Evolutionary conservation across 2,888 invertebrate genomes (phyloP).

Genomic region (Cloeon dipterum): DNA sequence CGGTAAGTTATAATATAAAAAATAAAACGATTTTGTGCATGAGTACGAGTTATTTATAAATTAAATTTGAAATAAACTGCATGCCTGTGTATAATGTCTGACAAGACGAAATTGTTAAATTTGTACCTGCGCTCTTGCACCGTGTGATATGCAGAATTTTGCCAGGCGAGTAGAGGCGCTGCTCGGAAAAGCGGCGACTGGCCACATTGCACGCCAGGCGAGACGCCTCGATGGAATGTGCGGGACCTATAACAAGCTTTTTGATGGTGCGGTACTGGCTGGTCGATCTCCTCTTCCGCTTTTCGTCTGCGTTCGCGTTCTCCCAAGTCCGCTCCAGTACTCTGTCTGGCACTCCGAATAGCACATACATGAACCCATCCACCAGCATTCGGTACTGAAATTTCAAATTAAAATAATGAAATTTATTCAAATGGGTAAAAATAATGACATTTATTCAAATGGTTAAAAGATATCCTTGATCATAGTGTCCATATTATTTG

Average conservation of each 20-base stretch:
- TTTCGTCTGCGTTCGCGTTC: constrained; percentile 19
- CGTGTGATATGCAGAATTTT: constrained; percentile 47
- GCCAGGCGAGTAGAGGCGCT: constrained; percentile 53
- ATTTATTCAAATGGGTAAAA: too few relatives aligned
- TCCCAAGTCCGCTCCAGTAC: constrained; percentile 31
- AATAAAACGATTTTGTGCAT: too few relatives aligned
- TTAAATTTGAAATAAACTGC: too few relatives aligned
- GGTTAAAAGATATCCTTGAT: too few relatives aligned
- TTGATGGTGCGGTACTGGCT: background rate
- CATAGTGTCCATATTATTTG: too few relatives aligned
- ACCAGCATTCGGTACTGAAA: constrained; percentile 63
- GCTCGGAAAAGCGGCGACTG: constrained; percentile 40
- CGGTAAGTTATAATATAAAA: too few relatives aligned
- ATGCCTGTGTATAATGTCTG: too few relatives aligned
- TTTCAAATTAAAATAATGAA: background rate
- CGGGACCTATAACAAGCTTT: background rate
- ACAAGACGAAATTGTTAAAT: too few relatives aligned
- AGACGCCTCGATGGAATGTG: constrained; percentile 25
- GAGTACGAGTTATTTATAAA: too few relatives aligned
- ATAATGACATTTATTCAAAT: too few relatives aligned
- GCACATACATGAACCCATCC: constrained; percentile 56
- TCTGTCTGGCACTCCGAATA: constrained; percentile 51
- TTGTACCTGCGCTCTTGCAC: background rate
- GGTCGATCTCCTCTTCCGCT: background rate
- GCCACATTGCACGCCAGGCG: constrained; percentile 39